Evolutionary conservation across 2,113 vertebrate genomes (phyloP).

Genomic region (Semnornis frantzii): DNA sequence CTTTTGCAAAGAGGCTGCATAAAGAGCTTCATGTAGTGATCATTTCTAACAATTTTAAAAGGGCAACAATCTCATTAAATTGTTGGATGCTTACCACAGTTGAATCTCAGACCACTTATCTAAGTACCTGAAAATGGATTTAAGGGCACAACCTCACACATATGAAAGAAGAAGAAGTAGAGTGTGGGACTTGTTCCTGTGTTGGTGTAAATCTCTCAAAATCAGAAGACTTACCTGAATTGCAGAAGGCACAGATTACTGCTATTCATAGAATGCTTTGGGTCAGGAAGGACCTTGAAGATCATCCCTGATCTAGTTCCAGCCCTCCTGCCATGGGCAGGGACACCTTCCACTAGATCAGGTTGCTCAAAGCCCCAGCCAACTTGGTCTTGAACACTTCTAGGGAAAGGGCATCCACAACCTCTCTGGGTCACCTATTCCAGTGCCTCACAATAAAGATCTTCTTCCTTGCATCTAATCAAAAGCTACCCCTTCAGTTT

Average conservation of each 20-base stretch:
- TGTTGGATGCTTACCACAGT: not conserved
- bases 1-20: not conserved
- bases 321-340: too few relatives aligned
- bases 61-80: not conserved
- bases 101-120: not conserved
- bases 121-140: not conserved
- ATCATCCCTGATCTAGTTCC: too few relatives aligned
- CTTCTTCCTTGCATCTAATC: not conserved
- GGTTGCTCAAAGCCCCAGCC: not conserved
- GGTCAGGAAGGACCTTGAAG: too few relatives aligned
- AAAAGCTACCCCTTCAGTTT: not conserved
- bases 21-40: not conserved
- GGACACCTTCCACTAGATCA: not conserved
- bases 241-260: not conserved
- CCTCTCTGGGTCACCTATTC: not conserved
- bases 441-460: not conserved
- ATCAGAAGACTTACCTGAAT: not conserved
- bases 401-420: not conserved
- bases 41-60: not conserved
- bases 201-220: not conserved
- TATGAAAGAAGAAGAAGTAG: not conserved
- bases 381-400: not conserved
- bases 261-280: not conserved
- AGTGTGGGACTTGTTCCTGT: fast-evolving
- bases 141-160: not conserved